Conservation (phyloP, 37 sponge, comb jelly and placozoan species). For the Aplysina aerophoba region DNA sequence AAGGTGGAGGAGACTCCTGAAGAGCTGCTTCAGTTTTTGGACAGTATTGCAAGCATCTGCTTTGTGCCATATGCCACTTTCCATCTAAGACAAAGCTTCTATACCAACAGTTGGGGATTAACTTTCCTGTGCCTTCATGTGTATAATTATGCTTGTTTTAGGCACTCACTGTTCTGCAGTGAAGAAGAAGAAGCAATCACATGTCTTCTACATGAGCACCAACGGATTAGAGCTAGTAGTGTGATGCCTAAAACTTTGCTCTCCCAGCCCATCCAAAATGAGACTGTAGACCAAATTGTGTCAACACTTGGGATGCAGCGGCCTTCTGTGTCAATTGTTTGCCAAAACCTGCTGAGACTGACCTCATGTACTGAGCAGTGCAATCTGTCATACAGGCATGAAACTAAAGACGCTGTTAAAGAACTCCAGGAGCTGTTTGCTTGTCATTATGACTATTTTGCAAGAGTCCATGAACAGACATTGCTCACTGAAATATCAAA, state of each 20-base stretch:
- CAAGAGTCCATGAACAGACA: not conserved
- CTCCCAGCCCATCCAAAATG: too few species aligned
- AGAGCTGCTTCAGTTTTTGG: not conserved
- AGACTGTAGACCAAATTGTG: not conserved
- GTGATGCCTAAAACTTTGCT: too few species aligned
- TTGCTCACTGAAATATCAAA: too few species aligned
- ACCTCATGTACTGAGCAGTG: not conserved
- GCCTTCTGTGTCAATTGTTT: not conserved
- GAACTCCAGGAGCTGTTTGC: not conserved
- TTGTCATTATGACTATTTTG: constrained; percentile 2
- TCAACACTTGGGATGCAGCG: not conserved
- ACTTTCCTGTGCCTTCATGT: too few species aligned
- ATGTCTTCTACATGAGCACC: too few species aligned
- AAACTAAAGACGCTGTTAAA: not conserved
- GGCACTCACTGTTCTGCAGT: too few species aligned
- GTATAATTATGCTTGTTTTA: too few species aligned
- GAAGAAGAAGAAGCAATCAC: too few species aligned
- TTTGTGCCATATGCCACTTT: constrained; percentile 1
- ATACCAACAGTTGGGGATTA: not conserved
- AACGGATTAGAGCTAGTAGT: too few species aligned
- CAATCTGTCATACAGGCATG: not conserved
- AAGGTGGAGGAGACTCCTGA: not conserved
- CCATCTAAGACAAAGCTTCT: not conserved
- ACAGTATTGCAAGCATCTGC: not conserved
- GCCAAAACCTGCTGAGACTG: not conserved